Evolutionary conservation across 2,797 vertebrate species (phyloP).

Genomic region (Hoplostethus mediterraneus): DNA sequence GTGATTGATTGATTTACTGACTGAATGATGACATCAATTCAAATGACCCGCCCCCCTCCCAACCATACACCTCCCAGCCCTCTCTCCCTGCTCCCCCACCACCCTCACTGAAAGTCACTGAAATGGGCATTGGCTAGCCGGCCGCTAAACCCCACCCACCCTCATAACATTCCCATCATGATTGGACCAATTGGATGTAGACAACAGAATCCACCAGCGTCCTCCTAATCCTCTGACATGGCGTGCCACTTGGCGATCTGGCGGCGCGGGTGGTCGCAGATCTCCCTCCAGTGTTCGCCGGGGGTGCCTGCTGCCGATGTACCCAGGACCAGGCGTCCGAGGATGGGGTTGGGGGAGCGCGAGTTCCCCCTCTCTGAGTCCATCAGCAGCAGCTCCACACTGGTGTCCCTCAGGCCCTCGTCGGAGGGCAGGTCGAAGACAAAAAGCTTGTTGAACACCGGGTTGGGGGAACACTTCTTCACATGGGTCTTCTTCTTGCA

Average conservation of each 20-base stretch:
- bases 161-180: constrained; percentile 16
- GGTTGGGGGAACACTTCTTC: constrained; percentile 96
- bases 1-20: constrained; percentile 47
- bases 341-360: constrained; percentile 85
- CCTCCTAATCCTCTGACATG: constrained; percentile 90
- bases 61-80: constrained; percentile 27
- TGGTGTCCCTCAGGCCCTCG: constrained; percentile 93
- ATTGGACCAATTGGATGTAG: constrained; percentile 3
- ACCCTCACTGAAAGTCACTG: constrained; percentile 65
- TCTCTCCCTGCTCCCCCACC: constrained; percentile 25
- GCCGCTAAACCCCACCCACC: constrained; percentile 36
- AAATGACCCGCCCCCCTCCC: constrained; percentile 49
- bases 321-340: constrained; percentile 91
- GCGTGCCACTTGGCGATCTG: constrained; percentile 98
- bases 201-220: constrained; percentile 26
- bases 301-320: constrained; percentile 89
- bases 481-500: constrained; percentile 99
- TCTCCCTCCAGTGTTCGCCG: constrained; percentile 98
- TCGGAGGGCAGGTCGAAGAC: constrained; percentile 97
- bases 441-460: constrained; percentile 98
- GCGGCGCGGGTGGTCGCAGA: constrained; percentile 96
- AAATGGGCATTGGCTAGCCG: constrained; percentile 43
- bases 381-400: constrained; percentile 97
- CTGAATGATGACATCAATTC: constrained; percentile 73
- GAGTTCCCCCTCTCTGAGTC: constrained; percentile 89